Conservation (phyloP, 2,113 vertebrate species). For the Natator depressus region DNA sequence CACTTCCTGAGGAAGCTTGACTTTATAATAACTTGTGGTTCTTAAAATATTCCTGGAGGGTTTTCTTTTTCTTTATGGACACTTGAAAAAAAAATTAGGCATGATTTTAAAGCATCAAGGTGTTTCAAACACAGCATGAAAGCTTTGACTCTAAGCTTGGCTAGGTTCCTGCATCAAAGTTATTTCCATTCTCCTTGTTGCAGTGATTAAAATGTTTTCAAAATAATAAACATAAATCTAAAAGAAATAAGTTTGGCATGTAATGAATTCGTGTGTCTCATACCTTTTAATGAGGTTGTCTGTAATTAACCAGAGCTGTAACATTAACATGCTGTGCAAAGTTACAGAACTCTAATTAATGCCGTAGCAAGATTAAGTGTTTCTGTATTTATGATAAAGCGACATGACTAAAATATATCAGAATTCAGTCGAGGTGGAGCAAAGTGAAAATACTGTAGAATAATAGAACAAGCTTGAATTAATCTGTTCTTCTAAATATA, state of each 20-base stretch:
- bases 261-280: conserved; percentile 26
- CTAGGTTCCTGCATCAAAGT: background rate
- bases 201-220: conserved; percentile 15
- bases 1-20: background rate
- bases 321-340: conserved; percentile 49
- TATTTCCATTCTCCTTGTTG: background rate
- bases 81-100: background rate
- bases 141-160: background rate
- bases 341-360: conserved; percentile 45
- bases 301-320: conserved; percentile 53
- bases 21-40: background rate
- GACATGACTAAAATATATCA: background rate
- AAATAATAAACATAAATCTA: conserved; percentile 1
- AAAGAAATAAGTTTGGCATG: background rate
- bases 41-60: background rate
- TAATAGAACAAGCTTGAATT: background rate
- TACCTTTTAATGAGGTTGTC: conserved; percentile 55
- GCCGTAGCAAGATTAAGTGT: conserved; percentile 22
- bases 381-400: conserved; percentile 49
- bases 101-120: background rate
- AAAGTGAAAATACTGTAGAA: background rate
- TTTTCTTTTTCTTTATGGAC: background rate
- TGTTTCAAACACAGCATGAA: background rate
- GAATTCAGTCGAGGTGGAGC: background rate
- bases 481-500: background rate